Evolutionary conservation across 1,140 invertebrate species (phyloP).

Genomic region (Pollicipes pollicipes): DNA sequence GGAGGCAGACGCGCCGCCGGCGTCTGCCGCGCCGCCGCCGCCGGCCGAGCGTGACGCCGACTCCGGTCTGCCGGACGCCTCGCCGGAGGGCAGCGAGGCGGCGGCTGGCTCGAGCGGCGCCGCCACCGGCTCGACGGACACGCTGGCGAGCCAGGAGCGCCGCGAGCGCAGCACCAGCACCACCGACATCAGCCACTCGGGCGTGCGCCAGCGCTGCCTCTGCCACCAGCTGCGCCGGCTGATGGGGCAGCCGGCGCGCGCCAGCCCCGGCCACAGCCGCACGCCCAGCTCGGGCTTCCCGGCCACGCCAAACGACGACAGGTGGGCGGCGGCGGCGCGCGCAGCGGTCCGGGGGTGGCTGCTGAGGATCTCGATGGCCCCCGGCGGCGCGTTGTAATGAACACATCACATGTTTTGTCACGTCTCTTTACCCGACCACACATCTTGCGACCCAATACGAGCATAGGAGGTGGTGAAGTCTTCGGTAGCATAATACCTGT

Average conservation of each 20-base stretch:
- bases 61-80: not conserved
- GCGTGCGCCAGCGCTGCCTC: not conserved
- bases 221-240: constrained; percentile 6
- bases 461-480: too few species aligned
- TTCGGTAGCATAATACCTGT: too few species aligned
- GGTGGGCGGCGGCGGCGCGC: constrained; percentile 7
- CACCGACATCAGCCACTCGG: not conserved
- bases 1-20: not conserved
- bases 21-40: too few species aligned
- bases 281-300: constrained; percentile 26
- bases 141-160: not conserved
- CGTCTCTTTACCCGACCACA: too few species aligned
- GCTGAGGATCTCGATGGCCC: too few species aligned
- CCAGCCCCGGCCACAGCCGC: constrained; percentile 19
- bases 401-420: too few species aligned
- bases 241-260: not conserved
- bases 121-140: not conserved
- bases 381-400: too few species aligned
- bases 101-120: not conserved
- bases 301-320: constrained; percentile 25
- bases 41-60: not conserved
- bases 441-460: too few species aligned
- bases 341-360: constrained; percentile 27
- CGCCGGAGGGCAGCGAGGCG: not conserved
- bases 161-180: not conserved